Conservation (phyloP, 2,888 invertebrate genomes). For the Pharmacophagus antenor region DNA sequence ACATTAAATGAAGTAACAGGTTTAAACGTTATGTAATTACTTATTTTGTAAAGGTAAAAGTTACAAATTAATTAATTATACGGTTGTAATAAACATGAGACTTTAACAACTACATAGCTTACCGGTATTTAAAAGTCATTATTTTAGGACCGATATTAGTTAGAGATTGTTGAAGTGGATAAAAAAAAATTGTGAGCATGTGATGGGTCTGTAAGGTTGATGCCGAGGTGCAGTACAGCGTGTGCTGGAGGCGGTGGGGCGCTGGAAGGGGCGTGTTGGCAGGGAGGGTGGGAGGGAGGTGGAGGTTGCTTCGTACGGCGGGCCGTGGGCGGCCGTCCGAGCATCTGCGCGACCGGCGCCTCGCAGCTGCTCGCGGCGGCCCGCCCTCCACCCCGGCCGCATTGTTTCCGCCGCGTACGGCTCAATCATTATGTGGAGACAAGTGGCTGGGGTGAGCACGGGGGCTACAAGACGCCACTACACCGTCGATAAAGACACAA, state of each 20-base stretch:
- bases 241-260: neutral
- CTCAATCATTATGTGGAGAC: slow-evolving; percentile 34
- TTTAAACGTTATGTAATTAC: too few species aligned
- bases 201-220: slow-evolving; percentile 12
- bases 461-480: slow-evolving; percentile 11
- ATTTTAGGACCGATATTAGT: too few species aligned
- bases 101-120: too few species aligned
- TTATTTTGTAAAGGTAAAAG: neutral
- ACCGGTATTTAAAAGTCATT: too few species aligned
- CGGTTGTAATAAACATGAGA: neutral
- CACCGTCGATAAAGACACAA: neutral
- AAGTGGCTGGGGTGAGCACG: slow-evolving; percentile 15
- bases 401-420: slow-evolving; percentile 47
- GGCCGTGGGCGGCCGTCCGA: slow-evolving; percentile 17
- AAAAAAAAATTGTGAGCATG: neutral
- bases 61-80: neutral
- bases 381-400: slow-evolving; percentile 45
- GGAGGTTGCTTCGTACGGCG: neutral
- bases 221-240: slow-evolving; percentile 16
- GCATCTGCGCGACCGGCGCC: slow-evolving; percentile 54
- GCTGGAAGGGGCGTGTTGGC: too few species aligned
- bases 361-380: slow-evolving; percentile 51
- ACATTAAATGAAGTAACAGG: neutral
- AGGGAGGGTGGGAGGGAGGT: neutral
- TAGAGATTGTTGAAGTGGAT: neutral